These are phyloP conservation scores for Callospermophilus lateralis DNA, from an alignment of 2,113 vertebrate genomes.

Conservation along the genomic window DNA sequence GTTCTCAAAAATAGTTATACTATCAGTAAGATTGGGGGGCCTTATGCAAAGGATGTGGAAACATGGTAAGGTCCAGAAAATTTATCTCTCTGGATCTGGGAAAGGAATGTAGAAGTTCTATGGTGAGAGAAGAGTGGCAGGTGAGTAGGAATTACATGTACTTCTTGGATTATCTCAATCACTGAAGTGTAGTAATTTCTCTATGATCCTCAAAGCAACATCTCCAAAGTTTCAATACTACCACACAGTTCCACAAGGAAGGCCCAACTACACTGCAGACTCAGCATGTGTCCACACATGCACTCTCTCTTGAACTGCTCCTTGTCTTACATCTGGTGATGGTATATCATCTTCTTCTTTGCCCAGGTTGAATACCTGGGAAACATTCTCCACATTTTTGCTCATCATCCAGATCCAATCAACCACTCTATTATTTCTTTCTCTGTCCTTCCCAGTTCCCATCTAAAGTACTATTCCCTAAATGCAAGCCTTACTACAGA, in stretches of 20 bases:
- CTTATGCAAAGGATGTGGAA: neutral
- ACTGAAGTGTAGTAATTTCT: neutral
- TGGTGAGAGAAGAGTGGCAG: neutral
- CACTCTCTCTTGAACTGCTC: neutral
- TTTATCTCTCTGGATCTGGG: conserved; percentile 14
- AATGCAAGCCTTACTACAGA: neutral
- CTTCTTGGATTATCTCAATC: neutral
- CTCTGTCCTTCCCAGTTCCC: neutral
- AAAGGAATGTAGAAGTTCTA: neutral
- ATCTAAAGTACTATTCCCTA: neutral
- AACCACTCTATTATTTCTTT: neutral
- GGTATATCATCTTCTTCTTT: neutral
- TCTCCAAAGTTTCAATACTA: conserved; percentile 26
- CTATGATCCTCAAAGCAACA: conserved; percentile 27
- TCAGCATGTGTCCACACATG: neutral
- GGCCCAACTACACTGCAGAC: neutral
- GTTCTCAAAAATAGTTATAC: conserved; percentile 1
- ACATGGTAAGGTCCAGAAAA: neutral
- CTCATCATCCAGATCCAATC: neutral
- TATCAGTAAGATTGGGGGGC: neutral
- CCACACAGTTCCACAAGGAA: neutral
- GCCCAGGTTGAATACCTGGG: neutral
- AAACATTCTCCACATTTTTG: neutral
- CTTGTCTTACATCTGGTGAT: neutral
- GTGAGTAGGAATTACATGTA: conserved; percentile 11